These are phyloP conservation scores for Pollenia amentaria DNA, from an alignment of 2,888 invertebrate species.

Conservation along the genomic window DNA sequence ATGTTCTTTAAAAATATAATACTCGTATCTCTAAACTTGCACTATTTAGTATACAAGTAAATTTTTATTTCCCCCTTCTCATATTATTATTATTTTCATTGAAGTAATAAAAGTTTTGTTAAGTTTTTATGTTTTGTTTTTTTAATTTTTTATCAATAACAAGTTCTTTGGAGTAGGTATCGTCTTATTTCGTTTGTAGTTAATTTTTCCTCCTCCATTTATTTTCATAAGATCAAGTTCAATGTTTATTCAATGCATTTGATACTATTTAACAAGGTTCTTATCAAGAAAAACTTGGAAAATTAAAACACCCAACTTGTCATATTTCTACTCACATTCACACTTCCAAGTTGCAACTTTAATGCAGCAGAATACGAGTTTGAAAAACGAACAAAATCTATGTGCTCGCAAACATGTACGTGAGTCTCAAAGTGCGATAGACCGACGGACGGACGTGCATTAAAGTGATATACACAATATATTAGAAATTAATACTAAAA, in stretches of 20 bases:
- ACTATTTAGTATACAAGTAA: background rate
- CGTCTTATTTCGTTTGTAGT: constrained; percentile 26
- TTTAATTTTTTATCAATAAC: constrained; percentile 57
- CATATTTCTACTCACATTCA: constrained; percentile 24
- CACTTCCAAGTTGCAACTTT: constrained; percentile 30
- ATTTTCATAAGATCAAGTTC: constrained; percentile 72
- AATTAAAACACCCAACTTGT: constrained; percentile 68
- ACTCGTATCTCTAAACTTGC: background rate
- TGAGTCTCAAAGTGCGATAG: constrained; percentile 11
- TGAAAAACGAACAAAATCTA: constrained; percentile 16
- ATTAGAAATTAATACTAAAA: constrained; percentile 60
- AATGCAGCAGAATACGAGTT: constrained; percentile 35
- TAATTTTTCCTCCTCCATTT: constrained; percentile 63
- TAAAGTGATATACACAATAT: constrained; percentile 42
- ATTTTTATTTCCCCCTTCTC: constrained; percentile 44
- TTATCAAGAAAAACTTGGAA: constrained; percentile 73
- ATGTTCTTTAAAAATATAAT: background rate
- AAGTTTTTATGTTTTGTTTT: constrained; percentile 17
- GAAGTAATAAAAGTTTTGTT: constrained; percentile 47
- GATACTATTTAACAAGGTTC: constrained; percentile 72
- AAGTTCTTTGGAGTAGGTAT: constrained; percentile 56
- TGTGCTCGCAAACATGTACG: constrained; percentile 26
- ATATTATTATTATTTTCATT: constrained; percentile 53
- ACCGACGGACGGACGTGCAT: constrained; percentile 29
- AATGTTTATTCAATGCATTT: constrained; percentile 71